Percentiles rank a stretch among this genome's conserved stretches.
Conservation (phyloP, 2,888 invertebrate genomes). For the Podabrus alpinus region DNA sequence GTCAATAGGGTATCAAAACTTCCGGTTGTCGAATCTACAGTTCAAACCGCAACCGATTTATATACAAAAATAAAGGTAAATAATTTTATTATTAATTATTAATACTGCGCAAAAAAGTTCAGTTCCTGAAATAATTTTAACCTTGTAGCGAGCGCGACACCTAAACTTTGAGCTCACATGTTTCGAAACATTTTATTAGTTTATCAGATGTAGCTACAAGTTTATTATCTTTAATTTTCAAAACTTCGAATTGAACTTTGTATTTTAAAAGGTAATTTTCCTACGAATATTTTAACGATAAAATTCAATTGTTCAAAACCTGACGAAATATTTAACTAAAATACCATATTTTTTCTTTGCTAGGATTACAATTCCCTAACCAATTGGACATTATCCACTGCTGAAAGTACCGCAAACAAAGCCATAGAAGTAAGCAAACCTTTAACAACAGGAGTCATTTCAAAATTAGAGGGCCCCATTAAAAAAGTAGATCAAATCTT, state of each 20-base stretch:
- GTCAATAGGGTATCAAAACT: slow-evolving; percentile 61
- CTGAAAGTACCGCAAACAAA: slow-evolving; percentile 59
- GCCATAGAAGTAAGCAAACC: slow-evolving; percentile 60
- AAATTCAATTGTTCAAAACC: too few species aligned
- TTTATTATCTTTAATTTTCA: not conserved
- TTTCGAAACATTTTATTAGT: not conserved
- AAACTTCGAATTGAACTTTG: not conserved
- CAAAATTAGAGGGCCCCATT: slow-evolving; percentile 60
- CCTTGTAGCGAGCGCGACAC: not conserved
- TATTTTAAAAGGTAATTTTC: not conserved
- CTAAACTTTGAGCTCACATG: not conserved
- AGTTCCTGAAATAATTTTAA: not conserved
- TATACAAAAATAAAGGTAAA: slow-evolving; percentile 64
- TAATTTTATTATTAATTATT: not conserved
- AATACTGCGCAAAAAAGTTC: not conserved
- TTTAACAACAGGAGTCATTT: slow-evolving; percentile 57
- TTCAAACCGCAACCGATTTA: slow-evolving; percentile 61
- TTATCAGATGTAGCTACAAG: not conserved
- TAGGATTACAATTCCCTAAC: slow-evolving; percentile 60
- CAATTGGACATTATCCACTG: slow-evolving; percentile 61
- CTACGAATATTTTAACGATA: too few species aligned
- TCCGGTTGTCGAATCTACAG: slow-evolving; percentile 62
- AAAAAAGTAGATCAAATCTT: slow-evolving; percentile 60
- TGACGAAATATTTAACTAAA: not conserved
- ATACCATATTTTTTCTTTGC: slow-evolving; percentile 8